These are phyloP conservation scores for Eriosoma lanigerum DNA, from an alignment of 1,140 invertebrate genomes.

Conservation along the genomic window DNA sequence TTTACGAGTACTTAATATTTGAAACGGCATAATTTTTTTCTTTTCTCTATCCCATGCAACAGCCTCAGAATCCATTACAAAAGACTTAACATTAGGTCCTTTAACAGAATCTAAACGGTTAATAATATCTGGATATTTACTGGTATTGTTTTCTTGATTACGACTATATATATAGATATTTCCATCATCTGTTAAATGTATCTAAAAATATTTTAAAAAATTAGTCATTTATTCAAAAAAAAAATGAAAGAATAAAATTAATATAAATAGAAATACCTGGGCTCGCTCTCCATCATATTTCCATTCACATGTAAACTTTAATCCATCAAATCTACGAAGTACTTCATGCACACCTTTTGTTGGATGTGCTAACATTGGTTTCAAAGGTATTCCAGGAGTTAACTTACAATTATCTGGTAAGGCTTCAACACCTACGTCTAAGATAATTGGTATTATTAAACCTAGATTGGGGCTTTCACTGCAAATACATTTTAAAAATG, in stretches of 20 bases:
- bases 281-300: constrained; percentile 99
- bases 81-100: constrained; percentile 70
- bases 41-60: constrained; percentile 94
- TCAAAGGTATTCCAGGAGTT: constrained; percentile 90
- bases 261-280: constrained; percentile 67
- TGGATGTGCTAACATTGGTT: constrained; percentile 98
- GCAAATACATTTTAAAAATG: constrained; percentile 55
- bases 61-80: constrained; percentile 94
- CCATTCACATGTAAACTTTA: constrained; percentile 97
- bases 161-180: constrained; percentile 85
- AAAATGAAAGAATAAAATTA: not conserved
- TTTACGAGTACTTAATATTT: constrained; percentile 93
- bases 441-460: constrained; percentile 76
- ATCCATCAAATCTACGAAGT: constrained; percentile 83
- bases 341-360: constrained; percentile 92
- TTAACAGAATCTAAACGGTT: constrained; percentile 68
- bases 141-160: constrained; percentile 98
- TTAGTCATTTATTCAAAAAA: not conserved
- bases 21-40: constrained; percentile 94
- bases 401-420: constrained; percentile 83
- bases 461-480: constrained; percentile 97
- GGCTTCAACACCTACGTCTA: constrained; percentile 77
- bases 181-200: constrained; percentile 73
- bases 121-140: constrained; percentile 97
- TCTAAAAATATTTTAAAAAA: constrained; percentile 60